Evolutionary conservation across 2,888 invertebrate species (phyloP), one percentile per base, ranked within the genome.

Genomic region (Panopea generosa): DNA sequence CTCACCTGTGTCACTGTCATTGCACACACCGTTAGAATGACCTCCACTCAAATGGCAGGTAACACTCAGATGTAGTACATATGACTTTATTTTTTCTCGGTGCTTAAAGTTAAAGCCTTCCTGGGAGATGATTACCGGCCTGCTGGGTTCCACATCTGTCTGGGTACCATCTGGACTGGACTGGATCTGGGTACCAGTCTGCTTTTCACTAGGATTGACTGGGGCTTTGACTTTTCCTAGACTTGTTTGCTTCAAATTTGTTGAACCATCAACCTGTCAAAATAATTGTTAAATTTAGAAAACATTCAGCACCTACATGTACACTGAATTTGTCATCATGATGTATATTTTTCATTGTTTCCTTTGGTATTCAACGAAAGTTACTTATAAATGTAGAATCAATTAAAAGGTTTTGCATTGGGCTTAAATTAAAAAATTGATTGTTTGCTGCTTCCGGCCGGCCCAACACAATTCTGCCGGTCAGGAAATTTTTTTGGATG

Each of bases 61-160:
- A 6, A 97, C 96, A 86, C 95, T 94, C 77, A 97, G 94, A 91
- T 96, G 94, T 50, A 97, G 94, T 93, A 96, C 96, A 91, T 96
- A 97, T 1, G 96, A 96, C 92, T 96, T 96, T 43, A 96, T 96
- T 87, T 96, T 94, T 73, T 96, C 96, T 2, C 96, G 96, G 82
- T 96, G 96, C 16, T 95, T 95, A 43, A 96, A 94, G 89, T 95
- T 95, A 92, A 98, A 97, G 38, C 96, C 95, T 89, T 97, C 97
- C 85, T 96, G 96, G 49, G 97, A 96, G 91, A 98, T 96, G 87
- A 97, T 96, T 69, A 97, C 95, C 24, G 96, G 96, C 96, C 74
- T 59, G 50, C 62, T 67, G 18, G 62, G 27, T 20, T 49, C 53
- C 24, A 24, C 53, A 26, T 67, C 67, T 59, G 71, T 67, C 71